Base-by-base conservation (phyloP, 2,113 vertebrate genomes). In the Sinocyclocheilus maitianheensis region DNA sequence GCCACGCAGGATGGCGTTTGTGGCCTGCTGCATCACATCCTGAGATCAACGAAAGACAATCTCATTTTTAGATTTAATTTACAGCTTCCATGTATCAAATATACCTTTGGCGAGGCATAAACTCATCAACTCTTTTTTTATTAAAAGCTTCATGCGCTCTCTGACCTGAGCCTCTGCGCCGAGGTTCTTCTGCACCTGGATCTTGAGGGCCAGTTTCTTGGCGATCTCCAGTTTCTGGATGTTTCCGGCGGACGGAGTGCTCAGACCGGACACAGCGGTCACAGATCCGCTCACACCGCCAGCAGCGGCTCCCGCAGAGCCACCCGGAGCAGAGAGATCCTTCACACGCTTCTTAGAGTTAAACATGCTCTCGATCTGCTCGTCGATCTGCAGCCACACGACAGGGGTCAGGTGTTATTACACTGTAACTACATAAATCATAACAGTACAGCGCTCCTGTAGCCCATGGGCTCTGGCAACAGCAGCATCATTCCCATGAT, bases 301-400 rank as follows among this genome's bases (percentile, higher is more conserved):
- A 1, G 90, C 93, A 0, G 89, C 43, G 0, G 76, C 2, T 0
- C 91, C 91, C 0, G 77, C n/a, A 0, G 89, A 48, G 0, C 92
- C 86, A 0, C 96, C 96, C 0, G 97, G 95, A 63, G 97, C 95
- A 2, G 95, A 96, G 94, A 99, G 96, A 85, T 99, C 98, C 90
- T 99, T 99, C 65, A 99, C 98, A 85, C 97, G 95, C 93, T 99
- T 99, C 95, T 99, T 99, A 11, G 98, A 99, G 92, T 99, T 99
- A 90, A 99, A 99, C 98, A 99, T 99, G 94, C 97, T 99, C 94
- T 99, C 98, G n/a, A 99, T 99, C 91, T 99, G 98, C 87, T 99
- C 98, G 89, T 99, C 98, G 63, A 99, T 99, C 98, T 99, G 90
- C 22, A 71, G 26, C 26, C 69, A 11, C 13, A 40, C 13, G 46